Percentiles rank a stretch among this genome's conserved stretches.
phyloP scores from a whole-genome alignment of 2,797 vertebrate species.

The Chiloscyllium punctatum region DNA sequence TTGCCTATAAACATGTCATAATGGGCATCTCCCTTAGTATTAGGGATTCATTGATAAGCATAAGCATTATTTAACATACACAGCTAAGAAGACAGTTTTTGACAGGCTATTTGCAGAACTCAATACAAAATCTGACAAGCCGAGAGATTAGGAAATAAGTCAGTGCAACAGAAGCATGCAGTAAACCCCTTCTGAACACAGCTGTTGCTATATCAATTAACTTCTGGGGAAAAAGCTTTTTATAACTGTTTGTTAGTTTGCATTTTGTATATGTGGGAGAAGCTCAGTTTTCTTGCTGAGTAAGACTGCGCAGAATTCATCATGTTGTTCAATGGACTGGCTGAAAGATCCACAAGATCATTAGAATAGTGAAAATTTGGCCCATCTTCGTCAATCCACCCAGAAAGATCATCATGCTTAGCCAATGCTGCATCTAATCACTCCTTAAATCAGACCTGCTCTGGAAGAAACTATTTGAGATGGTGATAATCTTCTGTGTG shows the following conservation, averaged over 20 bases:
- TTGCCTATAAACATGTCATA: neutral
- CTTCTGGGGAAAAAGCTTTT: neutral
- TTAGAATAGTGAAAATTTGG: neutral
- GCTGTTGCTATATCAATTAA: neutral
- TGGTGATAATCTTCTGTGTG: neutral
- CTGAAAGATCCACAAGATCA: neutral
- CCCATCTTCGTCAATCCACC: neutral
- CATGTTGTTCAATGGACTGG: neutral
- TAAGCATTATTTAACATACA: neutral
- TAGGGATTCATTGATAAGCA: neutral
- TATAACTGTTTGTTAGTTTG: neutral
- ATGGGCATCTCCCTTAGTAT: neutral
- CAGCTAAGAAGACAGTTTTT: neutral
- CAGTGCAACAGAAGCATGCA: neutral
- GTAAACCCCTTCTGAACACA: neutral
- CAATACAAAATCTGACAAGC: neutral
- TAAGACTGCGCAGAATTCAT: neutral
- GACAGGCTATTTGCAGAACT: neutral
- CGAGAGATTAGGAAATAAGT: neutral
- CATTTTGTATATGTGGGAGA: neutral
- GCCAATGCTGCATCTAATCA: neutral
- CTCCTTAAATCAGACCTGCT: neutral
- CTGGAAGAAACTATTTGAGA: neutral
- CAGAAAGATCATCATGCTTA: neutral
- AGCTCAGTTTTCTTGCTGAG: neutral